A percentile compares a stretch with the other conserved stretches of the same genome.
Evolutionary conservation across 92 coral and sea anemone species (phyloP).

Genomic region (Bergia sp.): DNA sequence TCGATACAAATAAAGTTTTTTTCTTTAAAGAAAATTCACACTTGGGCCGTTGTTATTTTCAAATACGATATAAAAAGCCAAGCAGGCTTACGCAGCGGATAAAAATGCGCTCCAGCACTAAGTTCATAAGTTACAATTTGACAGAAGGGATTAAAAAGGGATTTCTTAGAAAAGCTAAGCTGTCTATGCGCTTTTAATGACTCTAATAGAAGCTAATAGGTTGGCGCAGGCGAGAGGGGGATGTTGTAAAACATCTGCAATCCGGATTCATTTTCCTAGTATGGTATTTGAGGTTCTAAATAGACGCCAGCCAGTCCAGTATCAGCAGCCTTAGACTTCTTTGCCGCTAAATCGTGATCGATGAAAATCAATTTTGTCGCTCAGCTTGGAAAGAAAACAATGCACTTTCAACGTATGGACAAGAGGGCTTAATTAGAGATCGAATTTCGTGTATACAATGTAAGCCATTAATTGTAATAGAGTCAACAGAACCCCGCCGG

Average conservation of each 20-base stretch:
- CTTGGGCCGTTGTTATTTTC: no score
- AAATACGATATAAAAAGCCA: no score
- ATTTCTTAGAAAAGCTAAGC: neutral
- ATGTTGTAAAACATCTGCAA: neutral
- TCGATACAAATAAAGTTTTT: no score
- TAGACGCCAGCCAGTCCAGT: no score
- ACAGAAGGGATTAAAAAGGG: neutral
- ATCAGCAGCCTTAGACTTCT: neutral
- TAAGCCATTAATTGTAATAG: conserved; percentile 11
- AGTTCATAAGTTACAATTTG: neutral
- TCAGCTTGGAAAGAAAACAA: conserved; percentile 18
- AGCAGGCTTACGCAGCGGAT: no score
- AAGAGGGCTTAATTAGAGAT: conserved; percentile 30
- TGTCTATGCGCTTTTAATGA: neutral
- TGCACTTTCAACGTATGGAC: neutral
- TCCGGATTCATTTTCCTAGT: neutral
- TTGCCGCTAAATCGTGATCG: neutral
- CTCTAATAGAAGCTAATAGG: neutral
- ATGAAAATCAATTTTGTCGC: conserved; percentile 30
- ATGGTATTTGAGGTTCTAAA: neutral
- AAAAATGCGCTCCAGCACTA: no score
- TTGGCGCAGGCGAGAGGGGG: no score
- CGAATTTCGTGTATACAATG: conserved; percentile 22
- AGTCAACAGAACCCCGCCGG: conserved; percentile 20
- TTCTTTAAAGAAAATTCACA: no score